Conservation (phyloP, 2,797 vertebrate species). For the Poeciliopsis gracilis region DNA sequence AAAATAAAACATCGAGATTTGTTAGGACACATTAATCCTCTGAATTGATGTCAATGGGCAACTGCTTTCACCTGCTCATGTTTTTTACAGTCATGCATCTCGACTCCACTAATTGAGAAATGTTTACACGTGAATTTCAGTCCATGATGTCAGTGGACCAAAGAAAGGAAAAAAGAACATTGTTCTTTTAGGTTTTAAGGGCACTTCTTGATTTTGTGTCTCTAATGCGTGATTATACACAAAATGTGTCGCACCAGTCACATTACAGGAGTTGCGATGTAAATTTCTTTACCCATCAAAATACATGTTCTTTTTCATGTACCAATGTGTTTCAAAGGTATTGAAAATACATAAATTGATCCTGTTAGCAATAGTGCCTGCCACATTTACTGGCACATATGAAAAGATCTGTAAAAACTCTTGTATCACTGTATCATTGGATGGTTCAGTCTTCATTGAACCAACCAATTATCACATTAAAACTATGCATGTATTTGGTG, state of each 20-base stretch:
- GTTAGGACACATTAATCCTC: slow-evolving; percentile 78
- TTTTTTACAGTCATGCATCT: slow-evolving; percentile 63
- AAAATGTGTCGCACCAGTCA: not conserved
- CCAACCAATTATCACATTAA: not conserved
- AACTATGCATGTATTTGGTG: not conserved
- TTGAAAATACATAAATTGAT: not conserved
- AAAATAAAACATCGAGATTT: slow-evolving; percentile 80
- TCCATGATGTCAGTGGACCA: slow-evolving; percentile 50
- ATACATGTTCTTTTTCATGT: not conserved
- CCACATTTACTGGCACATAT: not conserved
- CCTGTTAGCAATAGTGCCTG: not conserved
- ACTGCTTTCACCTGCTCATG: slow-evolving; percentile 58
- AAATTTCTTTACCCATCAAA: too few relatives aligned
- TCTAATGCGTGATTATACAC: too few relatives aligned
- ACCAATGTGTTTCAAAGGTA: not conserved
- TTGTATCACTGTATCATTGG: not conserved
- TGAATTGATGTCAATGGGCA: slow-evolving; percentile 78
- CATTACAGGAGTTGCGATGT: not conserved
- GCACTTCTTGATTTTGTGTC: not conserved
- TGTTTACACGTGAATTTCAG: slow-evolving; percentile 65
- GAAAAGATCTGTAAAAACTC: not conserved
- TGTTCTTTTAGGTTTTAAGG: slow-evolving; percentile 2
- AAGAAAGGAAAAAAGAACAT: slow-evolving; percentile 24
- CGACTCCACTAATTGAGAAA: slow-evolving; percentile 68
- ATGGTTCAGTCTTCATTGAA: not conserved